Percentiles rank a stretch among this genome's conserved stretches.
These are phyloP conservation scores for Sarcophaga rosellei DNA, from an alignment of 2,888 invertebrate species.

Conservation along the genomic window DNA sequence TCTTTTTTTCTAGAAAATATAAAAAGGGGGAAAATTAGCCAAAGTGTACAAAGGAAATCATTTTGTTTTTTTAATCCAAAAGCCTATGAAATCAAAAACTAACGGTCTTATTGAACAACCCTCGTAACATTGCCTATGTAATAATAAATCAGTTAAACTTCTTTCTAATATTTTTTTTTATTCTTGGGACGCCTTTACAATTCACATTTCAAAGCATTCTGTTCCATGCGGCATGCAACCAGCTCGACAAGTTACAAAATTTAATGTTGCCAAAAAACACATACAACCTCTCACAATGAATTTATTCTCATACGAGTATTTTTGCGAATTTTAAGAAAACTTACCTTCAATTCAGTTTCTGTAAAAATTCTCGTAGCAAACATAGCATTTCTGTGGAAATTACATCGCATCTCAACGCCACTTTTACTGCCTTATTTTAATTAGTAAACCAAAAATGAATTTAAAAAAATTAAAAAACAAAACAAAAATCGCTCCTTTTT, in stretches of 20 bases:
- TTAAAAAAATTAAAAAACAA: background rate
- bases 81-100: too few species aligned
- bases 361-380: background rate
- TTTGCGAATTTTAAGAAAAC: too few species aligned
- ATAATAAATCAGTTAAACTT: too few species aligned
- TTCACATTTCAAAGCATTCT: background rate
- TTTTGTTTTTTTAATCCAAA: too few species aligned
- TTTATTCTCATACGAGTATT: background rate
- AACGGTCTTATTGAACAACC: too few species aligned
- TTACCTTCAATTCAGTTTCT: background rate
- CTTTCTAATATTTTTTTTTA: too few species aligned
- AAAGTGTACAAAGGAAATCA: too few species aligned
- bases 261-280: background rate
- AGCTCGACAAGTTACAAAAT: slow-evolving; percentile 7
- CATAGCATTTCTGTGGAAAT: slow-evolving; percentile 25
- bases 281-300: too few species aligned
- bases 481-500: background rate
- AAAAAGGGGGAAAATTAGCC: too few species aligned
- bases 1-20: too few species aligned
- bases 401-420: slow-evolving; percentile 53
- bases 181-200: too few species aligned
- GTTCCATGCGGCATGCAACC: background rate
- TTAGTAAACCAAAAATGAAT: slow-evolving; percentile 71
- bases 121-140: too few species aligned
- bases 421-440: slow-evolving; percentile 72